Evolutionary conservation across 2,888 invertebrate genomes (phyloP).

Genomic region (Drosophila buzzatii): DNA sequence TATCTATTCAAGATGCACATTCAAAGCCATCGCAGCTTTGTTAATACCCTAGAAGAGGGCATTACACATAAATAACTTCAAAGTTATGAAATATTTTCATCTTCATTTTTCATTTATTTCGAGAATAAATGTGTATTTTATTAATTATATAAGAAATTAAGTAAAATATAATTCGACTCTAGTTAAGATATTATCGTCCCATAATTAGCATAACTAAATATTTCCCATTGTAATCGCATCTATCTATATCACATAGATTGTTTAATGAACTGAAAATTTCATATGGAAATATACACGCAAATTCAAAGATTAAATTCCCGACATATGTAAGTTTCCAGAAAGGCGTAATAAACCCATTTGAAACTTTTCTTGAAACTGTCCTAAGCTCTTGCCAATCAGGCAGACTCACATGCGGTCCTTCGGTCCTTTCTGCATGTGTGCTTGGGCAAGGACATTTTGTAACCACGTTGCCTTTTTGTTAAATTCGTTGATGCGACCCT

Average conservation of each 20-base stretch:
- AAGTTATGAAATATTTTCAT: too few relatives aligned
- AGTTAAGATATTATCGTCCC: not conserved
- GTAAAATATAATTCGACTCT: not conserved
- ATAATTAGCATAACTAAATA: not conserved
- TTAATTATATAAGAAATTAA: not conserved
- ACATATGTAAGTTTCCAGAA: not conserved
- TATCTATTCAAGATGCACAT: too few relatives aligned
- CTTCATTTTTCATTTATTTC: too few relatives aligned
- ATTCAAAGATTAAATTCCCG: not conserved
- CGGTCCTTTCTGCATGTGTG: constrained; percentile 5
- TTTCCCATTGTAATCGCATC: not conserved
- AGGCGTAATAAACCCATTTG: constrained; percentile 11
- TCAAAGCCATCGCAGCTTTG: too few relatives aligned
- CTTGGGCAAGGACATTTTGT: constrained; percentile 24
- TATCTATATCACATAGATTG: not conserved
- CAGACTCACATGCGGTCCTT: constrained; percentile 10
- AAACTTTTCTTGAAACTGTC: constrained; percentile 5
- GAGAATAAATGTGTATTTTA: too few relatives aligned
- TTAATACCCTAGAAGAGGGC: too few relatives aligned
- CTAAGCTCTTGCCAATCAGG: constrained; percentile 32
- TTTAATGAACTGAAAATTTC: not conserved
- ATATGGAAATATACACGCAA: not conserved
- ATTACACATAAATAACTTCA: too few relatives aligned
- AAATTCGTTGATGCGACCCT: constrained; percentile 56
- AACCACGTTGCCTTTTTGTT: constrained; percentile 33